phyloP scores from a whole-genome alignment of 2,888 invertebrate genomes.

The Octonoba sinensis region DNA sequence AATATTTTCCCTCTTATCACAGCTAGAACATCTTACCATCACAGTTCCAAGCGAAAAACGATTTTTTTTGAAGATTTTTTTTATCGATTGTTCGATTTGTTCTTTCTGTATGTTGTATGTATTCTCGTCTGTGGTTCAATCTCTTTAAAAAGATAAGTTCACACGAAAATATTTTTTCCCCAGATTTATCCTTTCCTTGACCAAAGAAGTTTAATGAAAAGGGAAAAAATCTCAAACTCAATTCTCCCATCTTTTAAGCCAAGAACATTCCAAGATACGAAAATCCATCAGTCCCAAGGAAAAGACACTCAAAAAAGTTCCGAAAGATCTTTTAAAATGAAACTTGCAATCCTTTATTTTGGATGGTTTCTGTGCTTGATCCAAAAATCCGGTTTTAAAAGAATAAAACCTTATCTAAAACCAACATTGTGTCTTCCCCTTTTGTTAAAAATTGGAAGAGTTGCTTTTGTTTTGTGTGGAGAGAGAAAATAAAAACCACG shows the following conservation, averaged over 20 bases:
- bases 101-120: too few relatives aligned
- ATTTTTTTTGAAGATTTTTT: too few relatives aligned
- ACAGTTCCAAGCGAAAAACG: too few relatives aligned
- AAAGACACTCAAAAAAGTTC: not conserved
- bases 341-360: slow-evolving; percentile 51
- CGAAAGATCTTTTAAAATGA: slow-evolving; percentile 21
- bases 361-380: slow-evolving; percentile 16
- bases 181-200: slow-evolving; percentile 19
- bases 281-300: slow-evolving; percentile 32
- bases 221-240: slow-evolving; percentile 2
- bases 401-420: slow-evolving; percentile 49
- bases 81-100: too few relatives aligned
- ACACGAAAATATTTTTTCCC: slow-evolving; percentile 26
- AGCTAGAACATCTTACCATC: too few relatives aligned
- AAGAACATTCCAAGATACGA: slow-evolving; percentile 38
- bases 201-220: slow-evolving; percentile 3
- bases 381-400: slow-evolving; percentile 44
- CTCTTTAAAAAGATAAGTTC: slow-evolving; percentile 58
- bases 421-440: slow-evolving; percentile 40
- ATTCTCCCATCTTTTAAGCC: slow-evolving; percentile 54
- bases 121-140: not conserved
- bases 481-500: not conserved
- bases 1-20: too few relatives aligned
- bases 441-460: slow-evolving; percentile 12
- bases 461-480: slow-evolving; percentile 40